phyloP scores from a whole-genome alignment of 2,113 vertebrate genomes.

The Cochlearius cochlearius region DNA sequence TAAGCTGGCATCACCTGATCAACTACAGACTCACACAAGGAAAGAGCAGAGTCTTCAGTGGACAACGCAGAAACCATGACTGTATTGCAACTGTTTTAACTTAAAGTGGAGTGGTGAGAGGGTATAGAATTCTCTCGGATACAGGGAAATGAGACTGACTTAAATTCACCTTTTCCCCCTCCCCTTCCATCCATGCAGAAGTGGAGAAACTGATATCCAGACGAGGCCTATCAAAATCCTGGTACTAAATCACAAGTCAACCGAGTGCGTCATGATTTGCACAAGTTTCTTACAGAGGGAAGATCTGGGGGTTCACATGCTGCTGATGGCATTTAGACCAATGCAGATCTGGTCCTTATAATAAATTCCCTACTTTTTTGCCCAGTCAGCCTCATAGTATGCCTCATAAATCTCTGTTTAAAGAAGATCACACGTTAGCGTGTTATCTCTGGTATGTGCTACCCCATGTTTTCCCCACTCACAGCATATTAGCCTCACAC shows the following conservation, averaged over 20 bases:
- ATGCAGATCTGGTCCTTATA: background rate
- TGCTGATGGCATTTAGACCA: background rate
- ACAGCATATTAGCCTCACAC: background rate
- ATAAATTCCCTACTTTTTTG: background rate
- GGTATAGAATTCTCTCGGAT: fast-evolving
- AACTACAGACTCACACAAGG: background rate
- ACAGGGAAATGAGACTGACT: background rate
- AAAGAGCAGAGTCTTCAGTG: background rate
- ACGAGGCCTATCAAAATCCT: background rate
- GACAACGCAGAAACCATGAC: background rate
- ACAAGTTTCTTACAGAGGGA: background rate
- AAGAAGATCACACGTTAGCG: background rate
- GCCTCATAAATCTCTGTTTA: background rate
- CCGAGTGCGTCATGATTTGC: background rate
- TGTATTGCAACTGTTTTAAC: background rate
- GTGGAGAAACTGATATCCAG: background rate
- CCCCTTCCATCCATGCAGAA: background rate
- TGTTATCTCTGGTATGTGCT: constrained; percentile 18
- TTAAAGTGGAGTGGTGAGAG: background rate
- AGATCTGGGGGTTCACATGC: too few species aligned
- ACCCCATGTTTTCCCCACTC: background rate
- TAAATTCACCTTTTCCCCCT: background rate
- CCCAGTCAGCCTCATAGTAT: background rate
- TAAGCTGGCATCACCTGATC: background rate
- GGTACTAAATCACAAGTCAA: background rate